Percentiles rank a stretch among this genome's conserved stretches.
phyloP scores from a whole-genome alignment of 2,888 invertebrate genomes.

The Oscheius sp. region DNA sequence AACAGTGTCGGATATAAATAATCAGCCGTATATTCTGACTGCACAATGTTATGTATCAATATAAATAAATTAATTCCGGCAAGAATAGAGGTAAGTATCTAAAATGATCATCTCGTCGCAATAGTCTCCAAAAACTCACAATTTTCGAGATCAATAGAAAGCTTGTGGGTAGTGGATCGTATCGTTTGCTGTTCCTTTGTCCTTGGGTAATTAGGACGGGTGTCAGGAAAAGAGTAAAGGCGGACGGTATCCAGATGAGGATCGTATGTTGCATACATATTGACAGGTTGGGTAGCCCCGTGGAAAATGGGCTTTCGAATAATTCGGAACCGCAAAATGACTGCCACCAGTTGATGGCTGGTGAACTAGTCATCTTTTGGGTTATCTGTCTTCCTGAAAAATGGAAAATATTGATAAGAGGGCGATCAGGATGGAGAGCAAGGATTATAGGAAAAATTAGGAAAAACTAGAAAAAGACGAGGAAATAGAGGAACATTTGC shows the following conservation, averaged over 20 bases:
- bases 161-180: slow-evolving; percentile 43
- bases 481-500: no score
- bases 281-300: slow-evolving; percentile 62
- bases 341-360: not conserved
- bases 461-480: no score
- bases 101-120: not conserved
- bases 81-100: slow-evolving; percentile 33
- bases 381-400: no score
- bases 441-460: no score
- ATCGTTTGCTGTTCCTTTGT: slow-evolving; percentile 39
- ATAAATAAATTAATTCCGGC: slow-evolving; percentile 39
- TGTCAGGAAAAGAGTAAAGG: slow-evolving; percentile 54
- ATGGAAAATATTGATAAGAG: no score
- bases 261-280: slow-evolving; percentile 67
- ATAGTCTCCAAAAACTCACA: slow-evolving; percentile 30
- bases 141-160: slow-evolving; percentile 49
- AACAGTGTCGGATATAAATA: slow-evolving; percentile 63
- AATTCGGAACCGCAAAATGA: slow-evolving; percentile 22
- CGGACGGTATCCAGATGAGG: slow-evolving; percentile 67
- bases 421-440: no score
- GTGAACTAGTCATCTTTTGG: no score
- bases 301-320: slow-evolving; percentile 39
- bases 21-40: slow-evolving; percentile 48
- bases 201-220: slow-evolving; percentile 53
- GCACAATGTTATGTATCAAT: slow-evolving; percentile 44